Evolutionary conservation across 1,140 invertebrate genomes (phyloP).

Genomic region (Micrasema longulum): DNA sequence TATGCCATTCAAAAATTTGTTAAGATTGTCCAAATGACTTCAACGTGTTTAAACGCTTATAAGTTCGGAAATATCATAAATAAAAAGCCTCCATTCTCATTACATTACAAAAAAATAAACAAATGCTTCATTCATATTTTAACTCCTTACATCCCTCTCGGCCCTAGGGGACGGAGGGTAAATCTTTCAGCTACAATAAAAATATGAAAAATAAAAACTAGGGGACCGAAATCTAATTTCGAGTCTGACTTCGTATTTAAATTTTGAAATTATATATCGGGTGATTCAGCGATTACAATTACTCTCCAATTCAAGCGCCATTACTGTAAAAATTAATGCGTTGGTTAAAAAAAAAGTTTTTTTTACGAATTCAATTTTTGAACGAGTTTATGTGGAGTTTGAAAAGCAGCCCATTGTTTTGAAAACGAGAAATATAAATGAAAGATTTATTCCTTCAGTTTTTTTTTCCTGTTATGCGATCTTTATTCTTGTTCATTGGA

Average conservation of each 20-base stretch:
- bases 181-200: not conserved
- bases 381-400: conserved; percentile 7
- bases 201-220: not conserved
- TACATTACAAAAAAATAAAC: too few species aligned
- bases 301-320: conserved; percentile 6
- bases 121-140: conserved; percentile 25
- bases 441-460: conserved; percentile 13
- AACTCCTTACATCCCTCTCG: conserved; percentile 11
- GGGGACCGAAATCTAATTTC: conserved; percentile 44
- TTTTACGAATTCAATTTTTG: conserved; percentile 34
- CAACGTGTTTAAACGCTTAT: too few species aligned
- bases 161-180: not conserved
- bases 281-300: conserved; percentile 50
- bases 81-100: too few species aligned
- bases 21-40: too few species aligned
- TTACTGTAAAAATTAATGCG: conserved; percentile 28
- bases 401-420: conserved; percentile 21
- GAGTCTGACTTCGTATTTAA: conserved; percentile 51
- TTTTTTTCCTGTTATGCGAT: conserved; percentile 14
- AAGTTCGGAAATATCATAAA: too few species aligned
- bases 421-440: conserved; percentile 14
- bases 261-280: conserved; percentile 53
- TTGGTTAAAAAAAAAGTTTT: conserved; percentile 23
- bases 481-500: conserved; percentile 21
- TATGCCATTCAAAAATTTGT: too few species aligned